Conservation (phyloP, 2,113 vertebrate species). For the Eubucco bourcierii region DNA sequence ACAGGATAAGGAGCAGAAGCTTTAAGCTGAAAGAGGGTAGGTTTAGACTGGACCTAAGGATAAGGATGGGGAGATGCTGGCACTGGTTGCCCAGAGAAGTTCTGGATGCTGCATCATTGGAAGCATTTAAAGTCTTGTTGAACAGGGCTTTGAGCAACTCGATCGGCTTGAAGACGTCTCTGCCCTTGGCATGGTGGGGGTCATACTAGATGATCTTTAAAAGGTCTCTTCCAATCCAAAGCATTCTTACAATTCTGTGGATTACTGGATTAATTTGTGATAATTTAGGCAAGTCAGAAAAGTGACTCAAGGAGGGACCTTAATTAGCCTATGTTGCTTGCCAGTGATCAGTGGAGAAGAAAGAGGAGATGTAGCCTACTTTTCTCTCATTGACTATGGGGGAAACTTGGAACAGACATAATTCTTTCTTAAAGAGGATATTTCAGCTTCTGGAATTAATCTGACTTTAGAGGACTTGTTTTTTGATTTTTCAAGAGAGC, state of each 20-base stretch:
- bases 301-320: background rate
- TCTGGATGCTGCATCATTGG: background rate
- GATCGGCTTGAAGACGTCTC: background rate
- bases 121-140: background rate
- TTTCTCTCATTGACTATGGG: background rate
- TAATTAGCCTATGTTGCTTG: background rate
- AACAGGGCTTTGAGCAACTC: fast-evolving
- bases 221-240: background rate
- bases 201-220: background rate
- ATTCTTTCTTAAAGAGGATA: background rate
- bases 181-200: fast-evolving
- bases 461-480: background rate
- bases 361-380: background rate
- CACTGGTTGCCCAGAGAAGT: background rate
- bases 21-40: background rate
- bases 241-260: background rate
- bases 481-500: background rate
- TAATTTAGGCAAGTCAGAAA: background rate
- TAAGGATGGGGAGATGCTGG: background rate
- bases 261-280: background rate
- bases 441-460: background rate
- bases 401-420: background rate
- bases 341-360: background rate
- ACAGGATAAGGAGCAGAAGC: background rate
- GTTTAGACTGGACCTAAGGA: background rate